Evolutionary conservation across 1,140 invertebrate genomes (phyloP).

Genomic region (Vanessa atalanta): DNA sequence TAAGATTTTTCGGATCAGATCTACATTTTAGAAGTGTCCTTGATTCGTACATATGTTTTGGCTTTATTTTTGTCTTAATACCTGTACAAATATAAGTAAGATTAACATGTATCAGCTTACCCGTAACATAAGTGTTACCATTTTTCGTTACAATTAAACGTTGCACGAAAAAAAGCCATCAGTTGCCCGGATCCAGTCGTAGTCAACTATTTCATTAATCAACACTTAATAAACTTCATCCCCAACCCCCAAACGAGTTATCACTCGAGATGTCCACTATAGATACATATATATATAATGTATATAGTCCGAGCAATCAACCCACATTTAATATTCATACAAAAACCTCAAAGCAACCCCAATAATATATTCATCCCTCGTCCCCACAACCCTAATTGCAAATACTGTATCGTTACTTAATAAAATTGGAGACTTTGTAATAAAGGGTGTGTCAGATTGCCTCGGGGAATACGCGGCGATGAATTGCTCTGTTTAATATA

Average conservation of each 20-base stretch:
- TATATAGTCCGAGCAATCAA: background rate
- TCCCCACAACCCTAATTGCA: slow-evolving; percentile 29
- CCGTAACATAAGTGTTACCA: too few relatives aligned
- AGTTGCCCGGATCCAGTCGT: too few relatives aligned
- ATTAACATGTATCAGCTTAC: too few relatives aligned
- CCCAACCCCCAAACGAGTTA: background rate
- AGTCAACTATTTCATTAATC: too few relatives aligned
- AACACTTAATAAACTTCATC: too few relatives aligned
- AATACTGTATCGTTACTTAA: slow-evolving; percentile 32
- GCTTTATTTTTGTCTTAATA: too few relatives aligned
- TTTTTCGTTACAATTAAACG: too few relatives aligned
- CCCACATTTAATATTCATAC: slow-evolving; percentile 16
- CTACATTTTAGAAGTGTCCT: too few relatives aligned
- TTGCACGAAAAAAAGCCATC: too few relatives aligned
- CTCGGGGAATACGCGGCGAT: background rate
- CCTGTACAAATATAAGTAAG: too few relatives aligned
- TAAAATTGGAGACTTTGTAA: slow-evolving; percentile 20
- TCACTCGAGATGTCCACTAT: background rate
- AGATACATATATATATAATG: background rate
- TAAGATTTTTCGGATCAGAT: too few relatives aligned
- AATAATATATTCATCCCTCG: slow-evolving; percentile 34
- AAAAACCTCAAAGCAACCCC: slow-evolving; percentile 25
- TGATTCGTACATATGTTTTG: too few relatives aligned
- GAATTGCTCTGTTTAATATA: background rate
- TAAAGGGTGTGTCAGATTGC: slow-evolving; percentile 4